Evolutionary conservation across 2,888 invertebrate species (phyloP).

Genomic region (Imbricaverruca yamaguchii): DNA sequence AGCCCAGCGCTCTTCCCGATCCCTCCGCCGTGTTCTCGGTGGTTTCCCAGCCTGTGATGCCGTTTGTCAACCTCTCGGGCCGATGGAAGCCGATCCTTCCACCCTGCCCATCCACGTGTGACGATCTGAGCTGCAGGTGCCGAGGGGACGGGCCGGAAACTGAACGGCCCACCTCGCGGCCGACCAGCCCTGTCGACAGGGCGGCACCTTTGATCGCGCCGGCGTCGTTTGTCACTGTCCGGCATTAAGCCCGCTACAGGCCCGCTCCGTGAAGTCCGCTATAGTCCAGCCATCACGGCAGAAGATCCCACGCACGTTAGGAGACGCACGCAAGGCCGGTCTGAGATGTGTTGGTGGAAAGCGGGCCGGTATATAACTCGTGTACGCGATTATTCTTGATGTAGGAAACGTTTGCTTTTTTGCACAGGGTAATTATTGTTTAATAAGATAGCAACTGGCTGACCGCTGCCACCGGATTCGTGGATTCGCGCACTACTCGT

Average conservation of each 20-base stretch:
- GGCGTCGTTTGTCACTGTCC: neutral
- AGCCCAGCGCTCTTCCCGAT: too few species aligned
- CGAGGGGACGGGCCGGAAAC: neutral
- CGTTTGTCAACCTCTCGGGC: neutral
- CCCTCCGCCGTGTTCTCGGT: neutral
- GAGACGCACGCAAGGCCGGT: neutral
- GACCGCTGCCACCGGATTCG: too few species aligned
- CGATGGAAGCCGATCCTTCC: neutral
- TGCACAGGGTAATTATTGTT: too few species aligned
- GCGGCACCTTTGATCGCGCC: neutral
- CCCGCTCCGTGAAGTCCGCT: too few species aligned
- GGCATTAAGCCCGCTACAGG: neutral
- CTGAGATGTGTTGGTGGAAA: neutral
- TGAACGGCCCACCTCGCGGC: too few species aligned
- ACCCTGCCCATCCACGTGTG: neutral
- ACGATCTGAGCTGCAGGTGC: neutral
- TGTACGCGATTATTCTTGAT: too few species aligned
- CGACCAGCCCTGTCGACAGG: neutral
- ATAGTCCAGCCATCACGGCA: too few species aligned
- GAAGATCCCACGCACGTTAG: neutral
- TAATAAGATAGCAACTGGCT: too few species aligned
- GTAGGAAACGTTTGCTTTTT: too few species aligned
- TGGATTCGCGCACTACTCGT: too few species aligned
- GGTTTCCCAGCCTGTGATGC: neutral
- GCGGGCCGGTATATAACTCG: too few species aligned